Conservation (phyloP, 1,140 invertebrate species). For the Hirudo medicinalis region DNA sequence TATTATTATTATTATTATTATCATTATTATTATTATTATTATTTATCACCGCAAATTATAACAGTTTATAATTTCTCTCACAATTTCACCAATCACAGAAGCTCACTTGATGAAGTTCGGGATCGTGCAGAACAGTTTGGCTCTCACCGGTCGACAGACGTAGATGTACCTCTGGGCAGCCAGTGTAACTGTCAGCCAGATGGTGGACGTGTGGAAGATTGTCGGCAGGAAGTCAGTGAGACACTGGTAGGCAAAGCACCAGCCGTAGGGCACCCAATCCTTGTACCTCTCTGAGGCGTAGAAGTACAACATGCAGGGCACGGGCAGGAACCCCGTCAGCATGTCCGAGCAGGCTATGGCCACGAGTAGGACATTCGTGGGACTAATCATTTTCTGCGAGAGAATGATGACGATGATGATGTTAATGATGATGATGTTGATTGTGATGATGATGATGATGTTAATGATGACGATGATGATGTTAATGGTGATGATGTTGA, state of each 20-base stretch:
- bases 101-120: neutral
- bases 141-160: neutral
- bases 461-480: neutral
- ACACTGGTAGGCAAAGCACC: slow-evolving; percentile 4
- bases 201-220: slow-evolving; percentile 6
- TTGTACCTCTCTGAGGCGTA: neutral
- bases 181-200: slow-evolving; percentile 7
- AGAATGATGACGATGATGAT: neutral
- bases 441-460: neutral
- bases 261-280: neutral
- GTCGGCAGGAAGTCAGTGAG: slow-evolving; percentile 1
- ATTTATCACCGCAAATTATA: no score
- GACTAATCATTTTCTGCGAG: slow-evolving; percentile 3
- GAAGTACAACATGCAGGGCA: neutral
- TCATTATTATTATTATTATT: no score
- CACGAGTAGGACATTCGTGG: neutral
- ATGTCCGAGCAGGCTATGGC: slow-evolving; percentile 7
- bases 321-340: neutral
- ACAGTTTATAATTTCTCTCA: no score
- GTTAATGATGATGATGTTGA: neutral
- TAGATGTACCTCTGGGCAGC: slow-evolving; percentile 4
- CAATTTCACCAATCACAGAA: neutral
- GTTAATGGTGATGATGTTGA: neutral
- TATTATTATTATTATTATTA: no score
- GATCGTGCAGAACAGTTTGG: neutral